These are phyloP conservation scores for Chanos chanos DNA, from an alignment of 2,797 vertebrate species.

Conservation along the genomic window DNA sequence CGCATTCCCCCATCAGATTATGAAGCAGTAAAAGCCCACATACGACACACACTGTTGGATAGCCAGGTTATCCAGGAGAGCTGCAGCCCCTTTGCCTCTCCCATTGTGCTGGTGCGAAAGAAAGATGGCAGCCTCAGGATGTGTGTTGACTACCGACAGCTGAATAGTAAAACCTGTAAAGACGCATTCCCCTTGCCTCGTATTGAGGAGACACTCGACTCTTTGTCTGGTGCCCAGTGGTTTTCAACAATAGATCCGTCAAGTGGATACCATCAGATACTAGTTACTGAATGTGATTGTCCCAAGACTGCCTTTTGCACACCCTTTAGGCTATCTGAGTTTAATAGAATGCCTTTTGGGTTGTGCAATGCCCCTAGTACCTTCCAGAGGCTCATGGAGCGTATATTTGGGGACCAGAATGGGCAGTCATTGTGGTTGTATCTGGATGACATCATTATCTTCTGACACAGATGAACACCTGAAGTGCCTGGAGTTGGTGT, in stretches of 20 bases:
- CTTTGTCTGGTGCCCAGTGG: not conserved
- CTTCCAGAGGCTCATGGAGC: not conserved
- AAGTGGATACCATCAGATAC: not conserved
- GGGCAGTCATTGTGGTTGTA: conserved; percentile 9
- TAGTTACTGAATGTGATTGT: not conserved
- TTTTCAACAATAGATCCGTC: not conserved
- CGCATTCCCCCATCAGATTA: not conserved
- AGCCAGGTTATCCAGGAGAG: not conserved
- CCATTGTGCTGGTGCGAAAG: not conserved
- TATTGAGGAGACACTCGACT: not conserved
- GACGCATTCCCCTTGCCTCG: not conserved
- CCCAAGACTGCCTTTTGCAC: not conserved
- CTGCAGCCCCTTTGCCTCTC: not conserved
- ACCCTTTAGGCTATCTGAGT: not conserved
- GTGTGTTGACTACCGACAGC: not conserved
- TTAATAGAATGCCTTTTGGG: conserved; percentile 3
- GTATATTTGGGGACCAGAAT: conserved; percentile 22
- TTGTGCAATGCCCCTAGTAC: not conserved
- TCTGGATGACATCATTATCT: not conserved
- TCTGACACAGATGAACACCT: not conserved
- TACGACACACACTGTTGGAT: not conserved
- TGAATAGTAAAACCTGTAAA: not conserved
- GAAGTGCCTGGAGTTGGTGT: not conserved
- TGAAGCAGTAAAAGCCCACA: conserved; percentile 2
- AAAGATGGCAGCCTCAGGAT: not conserved